These are phyloP conservation scores for Formica selysi DNA, from an alignment of 1,140 invertebrate species.

Conservation along the genomic window DNA sequence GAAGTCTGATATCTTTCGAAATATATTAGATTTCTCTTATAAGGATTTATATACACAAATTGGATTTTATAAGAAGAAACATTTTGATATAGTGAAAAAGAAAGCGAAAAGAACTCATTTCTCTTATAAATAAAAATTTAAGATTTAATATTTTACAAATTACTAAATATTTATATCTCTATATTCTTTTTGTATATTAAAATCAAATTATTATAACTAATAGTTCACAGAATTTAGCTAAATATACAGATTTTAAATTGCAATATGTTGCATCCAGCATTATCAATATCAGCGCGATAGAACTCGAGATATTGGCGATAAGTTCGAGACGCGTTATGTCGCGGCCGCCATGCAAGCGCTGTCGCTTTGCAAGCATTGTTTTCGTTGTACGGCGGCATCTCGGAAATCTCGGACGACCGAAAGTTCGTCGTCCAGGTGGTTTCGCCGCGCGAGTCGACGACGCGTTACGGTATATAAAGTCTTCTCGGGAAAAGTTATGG, in stretches of 20 bases:
- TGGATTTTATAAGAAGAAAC: slow-evolving; percentile 9
- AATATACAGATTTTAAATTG: background rate
- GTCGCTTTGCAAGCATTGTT: slow-evolving; percentile 66
- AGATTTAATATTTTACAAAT: background rate
- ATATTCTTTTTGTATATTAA: background rate
- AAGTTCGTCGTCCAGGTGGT: slow-evolving; percentile 70
- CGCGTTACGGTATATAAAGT: slow-evolving; percentile 73
- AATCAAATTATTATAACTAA: background rate
- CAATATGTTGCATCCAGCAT: background rate
- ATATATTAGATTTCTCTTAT: slow-evolving; percentile 50
- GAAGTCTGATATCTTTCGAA: slow-evolving; percentile 20
- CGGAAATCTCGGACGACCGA: slow-evolving; percentile 66
- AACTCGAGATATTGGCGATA: background rate
- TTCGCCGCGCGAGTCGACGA: slow-evolving; percentile 72
- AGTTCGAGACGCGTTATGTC: slow-evolving; percentile 37
- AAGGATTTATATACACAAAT: slow-evolving; percentile 20
- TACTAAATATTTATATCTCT: background rate
- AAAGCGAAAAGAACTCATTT: background rate
- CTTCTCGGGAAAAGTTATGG: slow-evolving; percentile 73
- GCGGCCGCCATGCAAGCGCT: slow-evolving; percentile 16
- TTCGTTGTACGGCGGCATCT: slow-evolving; percentile 65
- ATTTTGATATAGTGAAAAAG: background rate
- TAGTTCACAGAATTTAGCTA: background rate
- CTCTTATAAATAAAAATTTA: background rate
- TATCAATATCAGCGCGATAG: background rate